Percentiles rank a stretch among this genome's conserved stretches.
These are phyloP conservation scores for Hepsetus odoe DNA, from an alignment of 2,113 vertebrate genomes.

Conservation along the genomic window DNA sequence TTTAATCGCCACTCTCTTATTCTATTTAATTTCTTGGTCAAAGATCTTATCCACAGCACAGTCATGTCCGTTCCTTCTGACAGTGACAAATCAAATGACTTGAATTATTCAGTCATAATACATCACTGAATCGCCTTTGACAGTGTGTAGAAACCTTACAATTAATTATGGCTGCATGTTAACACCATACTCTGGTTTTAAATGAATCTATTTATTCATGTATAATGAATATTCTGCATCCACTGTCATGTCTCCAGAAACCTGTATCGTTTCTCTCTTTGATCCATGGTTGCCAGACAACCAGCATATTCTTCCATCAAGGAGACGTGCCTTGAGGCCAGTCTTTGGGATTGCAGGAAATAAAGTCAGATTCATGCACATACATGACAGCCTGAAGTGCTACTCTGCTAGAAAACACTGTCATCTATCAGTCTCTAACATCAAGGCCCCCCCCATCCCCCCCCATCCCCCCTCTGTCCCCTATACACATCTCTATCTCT, in stretches of 20 bases:
- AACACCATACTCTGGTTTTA: constrained; percentile 1
- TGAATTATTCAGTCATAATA: constrained; percentile 13
- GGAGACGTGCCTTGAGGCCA: constrained; percentile 67
- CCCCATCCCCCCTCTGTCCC: constrained; percentile 38
- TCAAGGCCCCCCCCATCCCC: background rate
- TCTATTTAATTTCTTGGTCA: background rate
- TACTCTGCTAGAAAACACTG: constrained; percentile 48
- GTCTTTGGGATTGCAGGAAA: constrained; percentile 65
- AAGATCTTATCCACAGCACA: background rate
- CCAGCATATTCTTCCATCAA: constrained; percentile 62
- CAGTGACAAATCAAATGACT: constrained; percentile 10
- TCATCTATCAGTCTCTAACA: constrained; percentile 53
- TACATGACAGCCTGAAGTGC: constrained; percentile 59
- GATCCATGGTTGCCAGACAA: constrained; percentile 69
- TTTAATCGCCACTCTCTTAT: background rate
- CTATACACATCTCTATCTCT: constrained; percentile 8
- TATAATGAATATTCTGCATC: background rate
- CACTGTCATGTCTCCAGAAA: background rate
- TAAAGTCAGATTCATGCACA: constrained; percentile 68
- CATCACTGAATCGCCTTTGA: background rate
- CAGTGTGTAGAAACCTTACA: background rate
- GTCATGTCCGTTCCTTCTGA: background rate
- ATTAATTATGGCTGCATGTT: background rate
- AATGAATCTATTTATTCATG: background rate
- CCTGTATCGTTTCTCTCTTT: constrained; percentile 40